phyloP scores from a whole-genome alignment of 2,797 vertebrate species.

The Melanitta fusca region DNA sequence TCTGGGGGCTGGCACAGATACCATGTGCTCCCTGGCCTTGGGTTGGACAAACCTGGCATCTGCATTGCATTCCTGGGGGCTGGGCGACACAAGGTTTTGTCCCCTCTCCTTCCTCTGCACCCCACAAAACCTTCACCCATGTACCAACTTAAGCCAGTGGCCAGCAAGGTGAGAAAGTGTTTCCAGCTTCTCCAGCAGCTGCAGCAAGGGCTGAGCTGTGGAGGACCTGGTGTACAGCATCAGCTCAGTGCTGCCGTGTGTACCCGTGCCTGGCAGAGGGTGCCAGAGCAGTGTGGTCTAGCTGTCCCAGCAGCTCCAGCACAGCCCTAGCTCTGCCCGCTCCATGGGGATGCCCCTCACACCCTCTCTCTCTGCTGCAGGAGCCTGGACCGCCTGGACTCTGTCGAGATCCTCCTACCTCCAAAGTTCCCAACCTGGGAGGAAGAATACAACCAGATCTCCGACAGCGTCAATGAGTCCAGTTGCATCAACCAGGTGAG shows the following conservation, averaged over 20 bases:
- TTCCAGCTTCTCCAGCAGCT: background rate
- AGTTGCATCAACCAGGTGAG: conserved; percentile 91
- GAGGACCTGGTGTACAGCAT: fast-evolving
- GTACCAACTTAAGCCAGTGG: background rate
- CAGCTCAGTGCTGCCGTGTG: fast-evolving
- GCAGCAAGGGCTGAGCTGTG: background rate
- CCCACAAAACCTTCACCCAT: background rate
- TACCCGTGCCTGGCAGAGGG: background rate
- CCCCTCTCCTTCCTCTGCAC: background rate
- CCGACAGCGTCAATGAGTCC: conserved; percentile 85
- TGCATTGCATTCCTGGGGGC: background rate
- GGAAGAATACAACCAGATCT: conserved; percentile 93
- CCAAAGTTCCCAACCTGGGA: conserved; percentile 93
- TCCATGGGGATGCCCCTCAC: background rate
- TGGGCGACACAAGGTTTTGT: fast-evolving
- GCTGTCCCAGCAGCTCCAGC: background rate
- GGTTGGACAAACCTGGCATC: background rate
- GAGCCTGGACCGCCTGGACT: conserved; percentile 95
- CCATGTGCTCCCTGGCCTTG: too few species aligned
- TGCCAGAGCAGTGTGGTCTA: fast-evolving
- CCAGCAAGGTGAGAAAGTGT: background rate
- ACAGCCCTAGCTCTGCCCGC: background rate
- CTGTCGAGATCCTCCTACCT: conserved; percentile 87
- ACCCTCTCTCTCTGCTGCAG: conserved; percentile 73
- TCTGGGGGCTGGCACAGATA: too few species aligned